Base-by-base conservation (phyloP, 1,140 invertebrate species). In the Bombus breviceps region DNA sequence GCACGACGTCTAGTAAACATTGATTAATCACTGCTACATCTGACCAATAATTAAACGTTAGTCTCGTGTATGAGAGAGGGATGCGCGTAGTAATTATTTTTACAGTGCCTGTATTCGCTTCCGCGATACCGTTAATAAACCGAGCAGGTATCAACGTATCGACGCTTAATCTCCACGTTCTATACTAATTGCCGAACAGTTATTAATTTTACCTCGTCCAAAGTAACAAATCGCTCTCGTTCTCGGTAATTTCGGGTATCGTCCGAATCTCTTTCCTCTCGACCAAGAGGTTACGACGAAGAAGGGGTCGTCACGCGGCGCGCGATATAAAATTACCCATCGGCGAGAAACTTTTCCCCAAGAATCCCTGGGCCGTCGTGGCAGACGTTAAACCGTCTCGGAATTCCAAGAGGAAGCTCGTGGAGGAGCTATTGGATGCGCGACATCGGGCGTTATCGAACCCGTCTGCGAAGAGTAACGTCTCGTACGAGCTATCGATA, bases 401-500 rank as follows among this genome's bases (percentile, higher is more conserved):
- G 41, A 77, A 41, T n/a, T 77, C 1, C 37, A 1, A n/a, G 15
- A 18, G 34, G 6, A 59, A n/a, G 32, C 10, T 18, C 22, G 6
- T 18, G 8, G 0, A 41, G 8, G 0, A 41, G 37, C 13, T 77
- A 53, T 53, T 6, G 32, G 15, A 39, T 0, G 25, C 41, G 13
- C 41, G 81, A 83, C 53, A 73, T 4, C 15, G 57, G 9, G 1
- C 25, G 28, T 76, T 53, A 71, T 84, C 39, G 37, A 69, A 43
- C 66, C 2, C 6, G 9, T 28, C 34, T 32, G 37, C 53, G 87
- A 76, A 72, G 74, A 86, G 62, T 74, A 88, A 78, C 47, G 87
- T 78, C 76, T 80, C 68, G 25, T 73, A 74, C 87, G 73, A 88
- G 87, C 83, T 66, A 89, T 89, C 88, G 86, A 88, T 89, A 86